Base-by-base conservation (phyloP, 2,888 invertebrate genomes). In the Frankliniella intonsa region DNA sequence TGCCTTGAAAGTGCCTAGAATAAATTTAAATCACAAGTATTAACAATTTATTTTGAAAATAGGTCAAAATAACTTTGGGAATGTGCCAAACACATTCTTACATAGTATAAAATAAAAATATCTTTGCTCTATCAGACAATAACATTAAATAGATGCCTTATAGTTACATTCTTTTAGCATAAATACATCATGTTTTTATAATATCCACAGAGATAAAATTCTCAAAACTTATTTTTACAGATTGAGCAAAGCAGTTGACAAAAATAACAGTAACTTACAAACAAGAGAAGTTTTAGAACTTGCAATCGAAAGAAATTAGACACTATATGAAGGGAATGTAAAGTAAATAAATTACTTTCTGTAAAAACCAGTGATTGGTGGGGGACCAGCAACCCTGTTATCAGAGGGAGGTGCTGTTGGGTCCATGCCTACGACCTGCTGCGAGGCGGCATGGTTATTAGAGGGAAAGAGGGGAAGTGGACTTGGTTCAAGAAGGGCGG, bases 361-460 rank as follows among this genome's bases (percentile, higher is more conserved):
- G 3, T 90, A 86, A 86, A 92, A 92, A 81, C 92, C 91, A 80
- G 87, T 84, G 65, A 87, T 89, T 0, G 92, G 91, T 10, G 92
- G 92, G 62, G 91, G 91, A 9, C 90, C 90, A 22, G 90, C 85
- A 49, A 84, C 84, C 25, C 85, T 82, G 84, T 87, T 88, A 7
- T 86, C 84, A 50, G 86, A 86, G 7, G 88, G 87, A 3, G 92
- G 91, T 22, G 87, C 86, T 5, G 90, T 90, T 3, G 91, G 90
- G 85, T 91, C 90, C 85, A 90, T 86, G 38, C 89, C 90, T 27
- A 86, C 82, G 14, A 83, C 80, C 65, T 69, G 82, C 82, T 83
- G 65, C 38, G 83, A 50, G 55, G 22, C 83, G 17, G 84, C 17
- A 38, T 38, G 38, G 17, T 17, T 62, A 22, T 22, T 22, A 25